These are phyloP conservation scores for Arbacia lixula DNA, from an alignment of 53 echinoderm and acorn worm species.

Conservation along the genomic window DNA sequence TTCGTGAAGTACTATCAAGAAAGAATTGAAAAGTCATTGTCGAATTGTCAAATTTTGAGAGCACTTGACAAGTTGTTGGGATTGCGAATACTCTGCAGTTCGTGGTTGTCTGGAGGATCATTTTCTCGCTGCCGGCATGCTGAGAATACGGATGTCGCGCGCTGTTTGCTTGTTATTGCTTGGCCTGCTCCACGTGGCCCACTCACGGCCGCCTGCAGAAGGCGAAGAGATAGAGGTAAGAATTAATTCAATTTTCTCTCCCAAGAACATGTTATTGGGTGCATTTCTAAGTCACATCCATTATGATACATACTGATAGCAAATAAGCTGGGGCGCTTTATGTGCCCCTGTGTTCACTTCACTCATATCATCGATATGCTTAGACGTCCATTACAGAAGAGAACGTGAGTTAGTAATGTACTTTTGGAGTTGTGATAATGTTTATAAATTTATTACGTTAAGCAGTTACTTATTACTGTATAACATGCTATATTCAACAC, in stretches of 20 bases:
- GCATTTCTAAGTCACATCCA: no score
- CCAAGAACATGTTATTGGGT: not conserved
- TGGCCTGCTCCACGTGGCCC: conserved; percentile 18
- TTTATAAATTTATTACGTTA: no score
- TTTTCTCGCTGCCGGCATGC: not conserved
- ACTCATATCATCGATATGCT: no score
- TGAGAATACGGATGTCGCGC: not conserved
- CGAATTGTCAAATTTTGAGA: not conserved
- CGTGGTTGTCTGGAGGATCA: no score
- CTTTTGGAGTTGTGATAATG: no score
- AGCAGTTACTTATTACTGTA: no score
- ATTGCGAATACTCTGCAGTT: not conserved
- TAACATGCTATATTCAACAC: no score
- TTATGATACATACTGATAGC: no score
- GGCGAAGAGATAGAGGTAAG: conserved; percentile 13
- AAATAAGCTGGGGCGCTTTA: no score
- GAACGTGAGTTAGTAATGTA: no score
- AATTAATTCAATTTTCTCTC: not conserved
- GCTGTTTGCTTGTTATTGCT: conserved; percentile 7
- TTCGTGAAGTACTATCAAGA: not conserved
- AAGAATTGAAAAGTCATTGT: not conserved
- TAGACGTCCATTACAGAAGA: no score
- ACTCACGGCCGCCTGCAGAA: not conserved
- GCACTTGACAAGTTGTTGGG: not conserved
- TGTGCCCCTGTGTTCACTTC: no score